Conservation (phyloP, 2,888 invertebrate genomes). For the Lymantria dispar region DNA sequence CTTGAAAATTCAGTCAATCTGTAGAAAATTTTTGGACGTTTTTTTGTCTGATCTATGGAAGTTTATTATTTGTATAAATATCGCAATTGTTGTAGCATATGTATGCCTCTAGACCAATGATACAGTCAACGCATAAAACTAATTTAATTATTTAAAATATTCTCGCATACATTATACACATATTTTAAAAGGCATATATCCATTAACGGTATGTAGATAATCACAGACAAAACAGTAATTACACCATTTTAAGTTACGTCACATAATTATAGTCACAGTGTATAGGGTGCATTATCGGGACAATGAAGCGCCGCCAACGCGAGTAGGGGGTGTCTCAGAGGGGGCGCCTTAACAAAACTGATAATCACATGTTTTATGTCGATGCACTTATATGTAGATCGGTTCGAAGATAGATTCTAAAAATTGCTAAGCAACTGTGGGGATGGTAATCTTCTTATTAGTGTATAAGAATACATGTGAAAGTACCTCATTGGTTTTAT, state of each 20-base stretch:
- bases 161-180: conserved; percentile 3
- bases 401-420: conserved; percentile 1
- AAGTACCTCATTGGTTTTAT: too few relatives aligned
- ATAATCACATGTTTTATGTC: conserved; percentile 30
- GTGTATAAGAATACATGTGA: too few relatives aligned
- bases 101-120: too few relatives aligned
- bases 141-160: too few relatives aligned
- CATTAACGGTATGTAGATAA: conserved; percentile 54
- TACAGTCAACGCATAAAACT: too few relatives aligned
- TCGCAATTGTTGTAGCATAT: too few relatives aligned
- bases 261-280: conserved; percentile 65
- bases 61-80: too few relatives aligned
- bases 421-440: background rate
- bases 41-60: too few relatives aligned
- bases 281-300: conserved; percentile 68
- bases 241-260: conserved; percentile 68
- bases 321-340: conserved; percentile 20
- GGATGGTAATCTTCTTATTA: too few relatives aligned
- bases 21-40: too few relatives aligned
- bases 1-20: too few relatives aligned
- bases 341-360: conserved; percentile 35
- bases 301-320: conserved; percentile 45
- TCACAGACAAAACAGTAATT: conserved; percentile 71
- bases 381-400: conserved; percentile 15
- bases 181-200: conserved; percentile 50